Conservation (phyloP, 1,140 invertebrate species). For the Zaprionus lachaisei region DNA sequence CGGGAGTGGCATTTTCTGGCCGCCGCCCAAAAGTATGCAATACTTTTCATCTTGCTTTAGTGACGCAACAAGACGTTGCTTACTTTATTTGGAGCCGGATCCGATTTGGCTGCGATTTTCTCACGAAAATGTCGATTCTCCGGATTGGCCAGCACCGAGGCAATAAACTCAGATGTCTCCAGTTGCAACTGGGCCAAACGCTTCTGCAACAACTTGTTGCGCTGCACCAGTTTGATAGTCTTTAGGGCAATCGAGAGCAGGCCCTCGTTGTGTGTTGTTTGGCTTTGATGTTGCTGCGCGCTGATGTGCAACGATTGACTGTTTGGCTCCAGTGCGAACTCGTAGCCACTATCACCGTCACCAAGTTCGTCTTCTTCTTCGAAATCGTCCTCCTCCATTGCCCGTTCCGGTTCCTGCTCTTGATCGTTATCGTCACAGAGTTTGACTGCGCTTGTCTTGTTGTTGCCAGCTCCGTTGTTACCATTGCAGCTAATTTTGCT, state of each 20-base stretch:
- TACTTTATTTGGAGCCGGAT: conserved; percentile 42
- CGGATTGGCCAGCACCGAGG: conserved; percentile 80
- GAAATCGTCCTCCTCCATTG: conserved; percentile 22
- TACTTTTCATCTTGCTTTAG: conserved; percentile 36
- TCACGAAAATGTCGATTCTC: conserved; percentile 77
- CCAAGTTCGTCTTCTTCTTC: conserved; percentile 32
- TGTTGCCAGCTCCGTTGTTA: conserved; percentile 3
- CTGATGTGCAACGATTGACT: conserved; percentile 29
- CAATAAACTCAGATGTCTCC: conserved; percentile 78
- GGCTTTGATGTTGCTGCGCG: conserved; percentile 30
- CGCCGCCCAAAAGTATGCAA: conserved; percentile 52
- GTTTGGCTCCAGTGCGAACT: conserved; percentile 40
- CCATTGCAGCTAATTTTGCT: conserved; percentile 9
- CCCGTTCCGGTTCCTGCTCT: neutral
- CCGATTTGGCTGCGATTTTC: conserved; percentile 56
- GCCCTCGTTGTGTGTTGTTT: conserved; percentile 47
- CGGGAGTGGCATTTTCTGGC: conserved; percentile 25
- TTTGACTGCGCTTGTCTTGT: conserved; percentile 38
- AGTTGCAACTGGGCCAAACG: conserved; percentile 71
- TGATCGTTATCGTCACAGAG: conserved; percentile 32
- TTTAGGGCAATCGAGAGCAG: conserved; percentile 76
- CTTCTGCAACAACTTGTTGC: conserved; percentile 76
- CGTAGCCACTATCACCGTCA: conserved; percentile 65
- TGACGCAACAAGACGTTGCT: conserved; percentile 71
- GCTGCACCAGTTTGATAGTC: conserved; percentile 78